Evolutionary conservation across 1,140 invertebrate genomes (phyloP), one percentile per base, ranked within the genome.

Genomic region (Capitella teleta): DNA sequence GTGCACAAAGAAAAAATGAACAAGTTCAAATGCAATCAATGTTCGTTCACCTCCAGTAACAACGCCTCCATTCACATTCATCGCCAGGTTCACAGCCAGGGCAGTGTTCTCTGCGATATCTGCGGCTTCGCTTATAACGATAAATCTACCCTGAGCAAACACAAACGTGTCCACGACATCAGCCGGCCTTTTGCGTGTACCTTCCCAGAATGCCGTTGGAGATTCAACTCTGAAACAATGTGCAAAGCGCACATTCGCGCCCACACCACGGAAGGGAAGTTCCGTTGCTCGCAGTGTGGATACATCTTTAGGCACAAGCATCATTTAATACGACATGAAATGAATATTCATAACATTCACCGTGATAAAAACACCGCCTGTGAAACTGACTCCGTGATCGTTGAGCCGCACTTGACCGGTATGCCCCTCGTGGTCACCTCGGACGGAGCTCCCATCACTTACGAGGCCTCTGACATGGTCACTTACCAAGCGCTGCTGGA

Each of bases 261-360:
- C 8, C 67, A 70, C 55, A 49, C 46, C 12, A 49, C 51, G 25
- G 37, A 51, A 16, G 49, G 49, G 5, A 51, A 51, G 28, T 51
- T 53, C 28, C 45, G 23, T 14, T 53, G 51, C 28, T 28, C 45
- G 25, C 18, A 18, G 14, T 68, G 64, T 53, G 57, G 60, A 5
- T 68, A 70, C 43, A 41, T 54, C 5, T 70, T 70, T 41, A 51
- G 66, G 6, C 62, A 70, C 18, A 70, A 68, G 41, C 67, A 70
- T 53, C 67, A 70, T 41, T 51, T 70, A 8, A 60, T 64, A 34
- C 52, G 67, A 24, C 66, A 70, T 47, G 58, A 63, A 14, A 41
- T 44, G 28, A 57, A 56, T 23, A 59, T 64, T 21, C 67, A 70
- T 50, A 32, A 24, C 38, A 40, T 40, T n/a, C n/a, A n/a, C n/a